Evolutionary conservation across 2,113 vertebrate species (phyloP).

Genomic region (Myanophis thanlyinensis): DNA sequence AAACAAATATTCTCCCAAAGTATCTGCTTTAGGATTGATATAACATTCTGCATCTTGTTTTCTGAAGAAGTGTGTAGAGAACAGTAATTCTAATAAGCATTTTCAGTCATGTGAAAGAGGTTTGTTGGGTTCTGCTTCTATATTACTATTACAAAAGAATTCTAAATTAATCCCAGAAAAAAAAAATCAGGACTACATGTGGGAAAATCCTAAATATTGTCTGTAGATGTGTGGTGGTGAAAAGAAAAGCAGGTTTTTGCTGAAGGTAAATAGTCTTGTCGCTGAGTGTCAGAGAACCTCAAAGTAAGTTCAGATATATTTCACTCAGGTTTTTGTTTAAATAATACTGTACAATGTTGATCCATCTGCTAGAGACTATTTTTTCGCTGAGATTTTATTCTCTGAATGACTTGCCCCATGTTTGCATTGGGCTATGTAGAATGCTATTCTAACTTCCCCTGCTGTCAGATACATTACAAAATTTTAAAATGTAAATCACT

Average conservation of each 20-base stretch:
- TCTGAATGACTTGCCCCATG: not conserved
- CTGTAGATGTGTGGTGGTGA: not conserved
- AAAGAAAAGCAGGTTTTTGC: not conserved
- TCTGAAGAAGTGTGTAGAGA: not conserved
- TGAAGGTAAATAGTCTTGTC: not conserved
- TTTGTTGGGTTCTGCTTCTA: not conserved
- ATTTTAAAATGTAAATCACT: not conserved
- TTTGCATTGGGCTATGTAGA: not conserved
- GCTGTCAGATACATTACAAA: not conserved
- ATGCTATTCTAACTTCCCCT: not conserved
- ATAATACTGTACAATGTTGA: not conserved
- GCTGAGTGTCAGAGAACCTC: not conserved
- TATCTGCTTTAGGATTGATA: not conserved
- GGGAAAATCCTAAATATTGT: not conserved
- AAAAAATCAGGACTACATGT: not conserved
- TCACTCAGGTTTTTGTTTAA: not conserved
- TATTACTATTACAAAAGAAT: not conserved
- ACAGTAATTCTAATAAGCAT: not conserved
- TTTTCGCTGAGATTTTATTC: not conserved
- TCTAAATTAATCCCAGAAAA: not conserved
- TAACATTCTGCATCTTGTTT: not conserved
- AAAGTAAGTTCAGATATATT: not conserved
- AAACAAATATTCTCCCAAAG: constrained; percentile 9
- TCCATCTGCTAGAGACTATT: not conserved
- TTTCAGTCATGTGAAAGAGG: not conserved